Conservation (phyloP, 1,140 invertebrate genomes). For the Oryzaephilus surinamensis region DNA sequence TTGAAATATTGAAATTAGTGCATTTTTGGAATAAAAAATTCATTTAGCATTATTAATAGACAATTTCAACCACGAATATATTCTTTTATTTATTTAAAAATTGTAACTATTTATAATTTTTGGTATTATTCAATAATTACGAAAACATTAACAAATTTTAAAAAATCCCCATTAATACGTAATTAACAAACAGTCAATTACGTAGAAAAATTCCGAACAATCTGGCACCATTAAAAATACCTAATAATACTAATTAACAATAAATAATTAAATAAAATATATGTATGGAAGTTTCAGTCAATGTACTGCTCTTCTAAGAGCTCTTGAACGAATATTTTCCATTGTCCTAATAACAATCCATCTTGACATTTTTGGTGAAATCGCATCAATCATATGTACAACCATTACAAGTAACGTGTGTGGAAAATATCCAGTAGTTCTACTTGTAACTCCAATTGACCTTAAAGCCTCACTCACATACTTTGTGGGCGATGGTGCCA, state of each 20-base stretch:
- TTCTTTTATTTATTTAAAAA: no score
- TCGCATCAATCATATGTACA: slow-evolving; percentile 39
- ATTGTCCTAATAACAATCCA: slow-evolving; percentile 51
- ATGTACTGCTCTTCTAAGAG: slow-evolving; percentile 29
- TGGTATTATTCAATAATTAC: no score
- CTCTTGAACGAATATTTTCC: slow-evolving; percentile 46
- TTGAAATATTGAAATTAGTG: no score
- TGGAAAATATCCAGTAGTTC: slow-evolving; percentile 70
- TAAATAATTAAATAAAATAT: no score
- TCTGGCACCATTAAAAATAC: neutral
- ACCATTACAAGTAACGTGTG: slow-evolving; percentile 54
- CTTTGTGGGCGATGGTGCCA: slow-evolving; percentile 64
- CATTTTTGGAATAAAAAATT: no score
- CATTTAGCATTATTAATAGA: no score
- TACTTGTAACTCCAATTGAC: slow-evolving; percentile 61
- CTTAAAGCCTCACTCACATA: slow-evolving; percentile 70
- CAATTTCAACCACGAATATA: no score
- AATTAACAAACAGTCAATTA: no score
- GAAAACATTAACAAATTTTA: no score
- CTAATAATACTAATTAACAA: neutral
- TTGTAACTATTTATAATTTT: no score
- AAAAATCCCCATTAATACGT: no score
- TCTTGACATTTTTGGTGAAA: slow-evolving; percentile 41
- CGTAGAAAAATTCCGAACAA: neutral
- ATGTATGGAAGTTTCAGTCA: neutral